A percentile compares a stretch with the other conserved stretches of the same genome.
Evolutionary conservation across 1,140 invertebrate genomes (phyloP).

Genomic region (Lutraria rhynchaena): DNA sequence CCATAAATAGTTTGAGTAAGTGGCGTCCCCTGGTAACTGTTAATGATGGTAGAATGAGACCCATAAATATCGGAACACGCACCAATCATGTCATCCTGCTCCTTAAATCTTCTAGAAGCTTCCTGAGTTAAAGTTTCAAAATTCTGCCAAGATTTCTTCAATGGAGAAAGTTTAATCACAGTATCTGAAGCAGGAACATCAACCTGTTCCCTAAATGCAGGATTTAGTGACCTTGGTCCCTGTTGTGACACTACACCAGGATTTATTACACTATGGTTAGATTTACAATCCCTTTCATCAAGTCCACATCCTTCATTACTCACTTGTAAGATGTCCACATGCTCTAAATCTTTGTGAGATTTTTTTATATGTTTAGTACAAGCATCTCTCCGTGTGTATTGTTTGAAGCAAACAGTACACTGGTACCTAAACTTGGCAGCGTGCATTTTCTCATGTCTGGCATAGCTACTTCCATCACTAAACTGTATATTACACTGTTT

Average conservation of each 20-base stretch:
- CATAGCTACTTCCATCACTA: slow-evolving; percentile 38
- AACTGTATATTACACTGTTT: slow-evolving; percentile 13
- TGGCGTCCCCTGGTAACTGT: too few species aligned
- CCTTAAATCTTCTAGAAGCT: slow-evolving; percentile 30
- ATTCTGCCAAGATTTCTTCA: slow-evolving; percentile 26
- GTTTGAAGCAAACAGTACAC: slow-evolving; percentile 11
- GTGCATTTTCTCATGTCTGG: slow-evolving; percentile 38
- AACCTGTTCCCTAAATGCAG: background rate
- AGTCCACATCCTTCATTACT: background rate
- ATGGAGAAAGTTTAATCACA: background rate
- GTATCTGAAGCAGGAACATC: background rate
- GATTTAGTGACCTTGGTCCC: background rate
- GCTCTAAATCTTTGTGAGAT: slow-evolving; percentile 5
- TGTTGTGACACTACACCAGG: background rate
- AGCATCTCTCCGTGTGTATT: slow-evolving; percentile 24
- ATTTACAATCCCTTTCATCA: background rate
- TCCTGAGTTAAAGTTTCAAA: slow-evolving; percentile 28
- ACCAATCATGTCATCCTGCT: background rate
- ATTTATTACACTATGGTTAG: background rate
- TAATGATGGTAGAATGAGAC: too few species aligned
- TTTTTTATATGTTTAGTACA: slow-evolving; percentile 44
- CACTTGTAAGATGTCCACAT: slow-evolving; percentile 6
- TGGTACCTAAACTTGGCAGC: slow-evolving; percentile 21
- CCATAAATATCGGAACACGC: too few species aligned
- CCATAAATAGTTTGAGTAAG: too few species aligned